Base-by-base conservation (phyloP, 2,113 vertebrate genomes). In the Misgurnus mizolepis region DNA sequence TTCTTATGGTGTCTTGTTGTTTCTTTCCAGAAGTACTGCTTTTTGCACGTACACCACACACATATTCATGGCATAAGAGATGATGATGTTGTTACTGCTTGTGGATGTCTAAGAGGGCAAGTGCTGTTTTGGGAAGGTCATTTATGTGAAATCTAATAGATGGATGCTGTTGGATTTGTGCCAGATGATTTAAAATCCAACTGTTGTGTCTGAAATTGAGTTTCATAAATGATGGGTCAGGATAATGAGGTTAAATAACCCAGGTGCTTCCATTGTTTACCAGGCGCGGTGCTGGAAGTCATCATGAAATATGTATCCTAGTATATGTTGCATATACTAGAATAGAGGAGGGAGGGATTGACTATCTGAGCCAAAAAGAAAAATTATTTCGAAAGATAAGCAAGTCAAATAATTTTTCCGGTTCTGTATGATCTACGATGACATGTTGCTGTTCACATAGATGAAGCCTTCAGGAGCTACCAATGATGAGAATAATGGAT, bases 181-280 rank as follows among this genome's bases (percentile, higher is more conserved):
- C 84, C 82, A 76, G 66, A 64, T 61, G 14, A 45, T 75, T 60
- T 78, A n/a, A 58, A 79, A 79, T 41, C 43, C 34, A 49, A 45
- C 76, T 66, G 39, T 76, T 83, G 84, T 67, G 41, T 72, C 43
- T 61, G 17, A 76, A 76, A 76, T 61, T 72, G 27, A 72, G 66
- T 76, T 80, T 69, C n/a, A 40, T 34, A 67, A 58, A 34, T 62
- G 56, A 80, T 40, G 50, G 60, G 40, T 70, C 17, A 7, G 34
- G 64, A 47, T 67, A 72, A 81, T 68, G 9, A 81, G 43, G 53
- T 60, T 18, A 50, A 71, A 78, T 71, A n/a, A 68, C 61, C 18
- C 50, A 67, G 76, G 75, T 81, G 70, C 53, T 5, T 7, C 15
- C 14, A 4, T 10, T 43, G 50, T 53, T 53, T 14, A 62, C 27